Conservation (phyloP, 2,113 vertebrate species). For the Poeciliopsis prolifica region DNA sequence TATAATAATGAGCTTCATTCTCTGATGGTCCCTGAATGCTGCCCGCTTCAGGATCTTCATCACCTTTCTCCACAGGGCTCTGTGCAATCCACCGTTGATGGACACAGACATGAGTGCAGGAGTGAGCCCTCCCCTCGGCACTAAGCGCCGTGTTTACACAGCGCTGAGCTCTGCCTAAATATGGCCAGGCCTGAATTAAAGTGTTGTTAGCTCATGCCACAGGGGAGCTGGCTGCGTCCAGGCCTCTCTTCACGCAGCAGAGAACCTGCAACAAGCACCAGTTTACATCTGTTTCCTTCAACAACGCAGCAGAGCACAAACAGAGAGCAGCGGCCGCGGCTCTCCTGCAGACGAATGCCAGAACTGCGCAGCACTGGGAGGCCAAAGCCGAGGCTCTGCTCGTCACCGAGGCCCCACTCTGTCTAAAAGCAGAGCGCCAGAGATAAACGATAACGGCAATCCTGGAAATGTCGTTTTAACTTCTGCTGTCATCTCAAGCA, state of each 20-base stretch:
- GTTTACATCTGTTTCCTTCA: conserved; percentile 54
- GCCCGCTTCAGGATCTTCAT: conserved; percentile 10
- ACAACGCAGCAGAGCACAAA: conserved; percentile 44
- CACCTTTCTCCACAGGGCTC: conserved; percentile 24
- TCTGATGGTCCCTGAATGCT: conserved; percentile 6
- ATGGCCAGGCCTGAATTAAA: conserved; percentile 75
- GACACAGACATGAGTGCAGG: conserved; percentile 65
- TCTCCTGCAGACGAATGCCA: conserved; percentile 46
- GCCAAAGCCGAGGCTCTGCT: conserved; percentile 19
- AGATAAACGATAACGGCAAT: conserved; percentile 59
- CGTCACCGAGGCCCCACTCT: conserved; percentile 14
- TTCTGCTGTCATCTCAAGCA: conserved; percentile 44
- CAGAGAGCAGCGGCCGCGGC: conserved; percentile 46
- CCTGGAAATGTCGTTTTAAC: conserved; percentile 48
- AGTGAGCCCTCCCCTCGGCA: conserved; percentile 57
- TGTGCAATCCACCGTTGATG: conserved; percentile 51
- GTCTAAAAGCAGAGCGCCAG: conserved; percentile 55
- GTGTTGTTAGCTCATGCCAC: conserved; percentile 33
- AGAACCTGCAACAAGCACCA: conserved; percentile 7
- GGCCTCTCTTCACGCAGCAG: conserved; percentile 33
- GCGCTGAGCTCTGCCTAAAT: conserved; percentile 75
- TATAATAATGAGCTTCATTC: conserved; percentile 6
- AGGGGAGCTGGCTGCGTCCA: conserved; percentile 30
- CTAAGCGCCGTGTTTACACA: conserved; percentile 78
- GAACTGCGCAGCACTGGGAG: conserved; percentile 20